Conservation (phyloP, 2,797 vertebrate genomes). For the Leucoraja ocellata region DNA sequence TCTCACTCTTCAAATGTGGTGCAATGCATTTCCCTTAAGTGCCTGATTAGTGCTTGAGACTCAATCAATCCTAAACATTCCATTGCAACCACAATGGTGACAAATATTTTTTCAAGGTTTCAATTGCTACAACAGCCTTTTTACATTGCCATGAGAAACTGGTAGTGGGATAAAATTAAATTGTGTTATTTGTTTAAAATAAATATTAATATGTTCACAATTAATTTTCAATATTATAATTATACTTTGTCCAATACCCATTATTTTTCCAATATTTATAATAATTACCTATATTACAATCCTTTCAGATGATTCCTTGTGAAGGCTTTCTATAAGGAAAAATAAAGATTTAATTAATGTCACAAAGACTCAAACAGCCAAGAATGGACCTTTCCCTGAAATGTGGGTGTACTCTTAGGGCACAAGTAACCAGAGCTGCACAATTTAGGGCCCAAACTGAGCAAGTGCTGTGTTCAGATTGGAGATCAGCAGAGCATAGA, state of each 20-base stretch:
- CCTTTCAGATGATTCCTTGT: slow-evolving; percentile 29
- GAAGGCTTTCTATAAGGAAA: not conserved
- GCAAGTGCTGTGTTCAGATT: no score
- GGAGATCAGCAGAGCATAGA: no score
- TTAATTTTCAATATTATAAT: slow-evolving; percentile 28
- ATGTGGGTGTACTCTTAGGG: no score
- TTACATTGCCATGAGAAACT: slow-evolving; percentile 24
- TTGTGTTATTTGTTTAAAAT: slow-evolving; percentile 28
- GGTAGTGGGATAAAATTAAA: slow-evolving; percentile 34
- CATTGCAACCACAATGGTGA: slow-evolving; percentile 34
- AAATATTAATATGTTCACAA: slow-evolving; percentile 18
- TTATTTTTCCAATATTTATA: not conserved
- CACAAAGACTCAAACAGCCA: not conserved
- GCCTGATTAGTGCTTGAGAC: slow-evolving; percentile 98
- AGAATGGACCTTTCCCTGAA: no score
- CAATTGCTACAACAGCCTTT: slow-evolving; percentile 49
- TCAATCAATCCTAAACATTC: slow-evolving; percentile 51
- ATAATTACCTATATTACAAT: slow-evolving; percentile 11
- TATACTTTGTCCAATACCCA: slow-evolving; percentile 23
- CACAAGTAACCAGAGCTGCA: no score
- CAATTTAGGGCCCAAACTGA: no score
- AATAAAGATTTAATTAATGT: no score
- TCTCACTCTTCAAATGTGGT: slow-evolving; percentile 99
- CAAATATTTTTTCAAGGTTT: slow-evolving; percentile 46
- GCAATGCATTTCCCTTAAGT: slow-evolving; percentile 92